A percentile compares a stretch with the other conserved stretches of the same genome.
Conservation (phyloP, 2,888 invertebrate genomes). For the Malacosoma neustria region DNA sequence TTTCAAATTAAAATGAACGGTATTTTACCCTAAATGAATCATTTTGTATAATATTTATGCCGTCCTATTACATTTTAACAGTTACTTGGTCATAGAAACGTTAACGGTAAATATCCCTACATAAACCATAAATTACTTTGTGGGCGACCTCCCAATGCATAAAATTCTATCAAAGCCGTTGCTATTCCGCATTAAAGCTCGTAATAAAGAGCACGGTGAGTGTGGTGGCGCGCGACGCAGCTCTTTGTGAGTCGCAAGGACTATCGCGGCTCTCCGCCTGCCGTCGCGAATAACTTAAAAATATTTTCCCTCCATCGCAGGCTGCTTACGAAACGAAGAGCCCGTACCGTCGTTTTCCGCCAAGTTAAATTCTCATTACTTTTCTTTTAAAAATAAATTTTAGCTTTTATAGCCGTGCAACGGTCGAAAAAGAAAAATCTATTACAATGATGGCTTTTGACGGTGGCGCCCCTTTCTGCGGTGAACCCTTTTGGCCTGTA, state of each 20-base stretch:
- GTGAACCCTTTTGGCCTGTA: slow-evolving; percentile 39
- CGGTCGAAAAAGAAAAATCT: slow-evolving; percentile 55
- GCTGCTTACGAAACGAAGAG: slow-evolving; percentile 37
- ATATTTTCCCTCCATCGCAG: slow-evolving; percentile 44
- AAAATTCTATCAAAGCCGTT: slow-evolving; percentile 49
- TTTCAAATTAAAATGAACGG: too few relatives aligned
- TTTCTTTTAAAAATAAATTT: slow-evolving; percentile 62
- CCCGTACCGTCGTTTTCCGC: slow-evolving; percentile 54
- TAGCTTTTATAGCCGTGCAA: slow-evolving; percentile 56
- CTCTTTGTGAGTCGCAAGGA: slow-evolving; percentile 46
- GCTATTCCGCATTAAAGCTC: slow-evolving; percentile 43
- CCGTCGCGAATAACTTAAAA: slow-evolving; percentile 48
- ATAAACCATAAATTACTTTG: slow-evolving; percentile 40
- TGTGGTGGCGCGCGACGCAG: slow-evolving; percentile 22
- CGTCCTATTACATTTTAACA: too few relatives aligned
- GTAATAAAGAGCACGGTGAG: slow-evolving; percentile 42
- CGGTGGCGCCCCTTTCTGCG: slow-evolving; percentile 26
- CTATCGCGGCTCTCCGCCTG: slow-evolving; percentile 30
- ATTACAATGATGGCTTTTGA: slow-evolving; percentile 62
- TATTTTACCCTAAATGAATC: too few relatives aligned
- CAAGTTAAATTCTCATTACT: slow-evolving; percentile 70
- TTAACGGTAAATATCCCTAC: too few relatives aligned
- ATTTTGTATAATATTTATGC: too few relatives aligned
- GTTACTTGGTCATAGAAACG: too few relatives aligned
- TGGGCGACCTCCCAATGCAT: slow-evolving; percentile 29